These are phyloP conservation scores for Ameiurus melas DNA, from an alignment of 2,113 vertebrate species.

Conservation along the genomic window DNA sequence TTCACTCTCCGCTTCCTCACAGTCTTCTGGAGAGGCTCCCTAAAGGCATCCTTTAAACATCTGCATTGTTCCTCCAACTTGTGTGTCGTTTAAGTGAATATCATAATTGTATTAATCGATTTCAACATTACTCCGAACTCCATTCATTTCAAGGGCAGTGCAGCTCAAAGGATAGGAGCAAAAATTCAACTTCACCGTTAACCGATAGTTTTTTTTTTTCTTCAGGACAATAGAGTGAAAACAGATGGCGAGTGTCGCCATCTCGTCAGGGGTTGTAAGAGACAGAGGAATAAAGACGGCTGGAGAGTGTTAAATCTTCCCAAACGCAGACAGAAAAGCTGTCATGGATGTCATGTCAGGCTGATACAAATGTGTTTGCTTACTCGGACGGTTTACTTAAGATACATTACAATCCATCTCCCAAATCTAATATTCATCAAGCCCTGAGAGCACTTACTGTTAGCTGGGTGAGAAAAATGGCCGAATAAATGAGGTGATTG, in stretches of 20 bases:
- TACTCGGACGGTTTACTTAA: constrained; percentile 4
- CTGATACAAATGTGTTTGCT: constrained; percentile 22
- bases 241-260: constrained; percentile 62
- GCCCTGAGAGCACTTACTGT: constrained; percentile 11
- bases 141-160: constrained; percentile 72
- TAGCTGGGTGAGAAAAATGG: neutral
- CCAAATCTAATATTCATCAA: constrained; percentile 39
- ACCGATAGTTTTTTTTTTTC: constrained; percentile 72
- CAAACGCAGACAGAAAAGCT: constrained; percentile 15
- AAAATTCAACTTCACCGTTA: constrained; percentile 81
- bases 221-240: constrained; percentile 66
- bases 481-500: neutral
- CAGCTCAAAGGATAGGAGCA: constrained; percentile 45
- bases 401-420: constrained; percentile 15
- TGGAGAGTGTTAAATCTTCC: constrained; percentile 45
- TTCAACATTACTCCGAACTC: constrained; percentile 74
- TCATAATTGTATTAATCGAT: constrained; percentile 71
- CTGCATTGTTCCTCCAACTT: constrained; percentile 55
- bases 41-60: constrained; percentile 65
- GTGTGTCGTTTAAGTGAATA: constrained; percentile 56
- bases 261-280: constrained; percentile 33
- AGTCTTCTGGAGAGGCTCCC: constrained; percentile 39
- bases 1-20: neutral
- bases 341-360: neutral
- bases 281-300: constrained; percentile 29